phyloP scores from a whole-genome alignment of 2,888 invertebrate genomes.

The Leptopilina myrica region DNA sequence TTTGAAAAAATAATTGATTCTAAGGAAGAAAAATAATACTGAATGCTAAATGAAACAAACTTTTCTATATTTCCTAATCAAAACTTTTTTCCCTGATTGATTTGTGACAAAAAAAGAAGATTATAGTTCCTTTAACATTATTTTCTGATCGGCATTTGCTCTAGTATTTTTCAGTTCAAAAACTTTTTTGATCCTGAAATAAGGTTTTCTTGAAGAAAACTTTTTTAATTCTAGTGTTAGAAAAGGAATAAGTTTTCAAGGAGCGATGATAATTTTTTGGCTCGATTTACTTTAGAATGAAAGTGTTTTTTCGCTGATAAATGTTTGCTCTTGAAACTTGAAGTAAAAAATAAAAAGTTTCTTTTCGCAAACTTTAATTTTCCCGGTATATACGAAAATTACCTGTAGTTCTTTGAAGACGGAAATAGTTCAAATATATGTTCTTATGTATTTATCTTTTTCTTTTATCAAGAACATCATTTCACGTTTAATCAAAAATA shows the following conservation, averaged over 20 bases:
- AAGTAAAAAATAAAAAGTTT: background rate
- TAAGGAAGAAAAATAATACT: no score
- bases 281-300: constrained; percentile 15
- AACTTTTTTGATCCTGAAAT: constrained; percentile 3
- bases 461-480: no score
- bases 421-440: background rate
- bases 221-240: constrained; percentile 12
- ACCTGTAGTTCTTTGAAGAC: background rate
- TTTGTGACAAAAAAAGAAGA: background rate
- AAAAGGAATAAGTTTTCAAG: constrained; percentile 2
- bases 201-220: constrained; percentile 8
- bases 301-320: constrained; percentile 1
- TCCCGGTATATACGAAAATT: background rate
- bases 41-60: background rate
- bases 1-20: no score
- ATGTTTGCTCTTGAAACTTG: background rate
- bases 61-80: background rate
- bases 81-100: background rate
- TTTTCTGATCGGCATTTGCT: constrained; percentile 6
- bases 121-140: background rate
- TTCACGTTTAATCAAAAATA: no score
- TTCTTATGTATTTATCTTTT: constrained; percentile 6
- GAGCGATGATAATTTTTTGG: constrained; percentile 14
- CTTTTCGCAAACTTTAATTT: background rate
- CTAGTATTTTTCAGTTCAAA: constrained; percentile 1